These are phyloP conservation scores for Hypercompe scribonia DNA, from an alignment of 2,888 invertebrate genomes.

Conservation along the genomic window DNA sequence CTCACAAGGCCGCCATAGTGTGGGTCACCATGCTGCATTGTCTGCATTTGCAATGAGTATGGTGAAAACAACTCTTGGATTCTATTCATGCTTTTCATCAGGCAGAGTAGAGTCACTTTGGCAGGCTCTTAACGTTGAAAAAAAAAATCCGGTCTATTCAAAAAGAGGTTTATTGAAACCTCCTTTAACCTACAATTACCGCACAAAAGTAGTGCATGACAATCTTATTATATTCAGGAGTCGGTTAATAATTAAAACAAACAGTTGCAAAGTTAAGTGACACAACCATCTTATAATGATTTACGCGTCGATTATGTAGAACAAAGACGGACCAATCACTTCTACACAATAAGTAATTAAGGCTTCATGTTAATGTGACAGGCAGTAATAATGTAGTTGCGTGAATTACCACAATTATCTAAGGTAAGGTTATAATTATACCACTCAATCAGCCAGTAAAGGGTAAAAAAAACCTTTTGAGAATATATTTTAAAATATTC, in stretches of 20 bases:
- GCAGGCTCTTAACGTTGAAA: too few relatives aligned
- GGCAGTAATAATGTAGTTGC: neutral
- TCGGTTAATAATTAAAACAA: neutral
- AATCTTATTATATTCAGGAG: neutral
- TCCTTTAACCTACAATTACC: too few relatives aligned
- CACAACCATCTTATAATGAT: neutral
- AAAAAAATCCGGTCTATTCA: too few relatives aligned
- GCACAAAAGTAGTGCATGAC: neutral
- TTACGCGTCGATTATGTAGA: neutral
- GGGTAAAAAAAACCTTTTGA: neutral
- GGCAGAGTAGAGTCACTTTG: too few relatives aligned
- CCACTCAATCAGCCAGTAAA: neutral
- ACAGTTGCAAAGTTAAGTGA: neutral
- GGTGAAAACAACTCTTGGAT: too few relatives aligned
- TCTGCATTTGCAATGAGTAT: too few relatives aligned
- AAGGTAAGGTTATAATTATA: neutral
- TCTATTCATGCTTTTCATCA: too few relatives aligned
- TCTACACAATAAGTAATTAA: constrained; percentile 3
- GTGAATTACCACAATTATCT: neutral
- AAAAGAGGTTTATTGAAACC: too few relatives aligned
- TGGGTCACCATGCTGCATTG: too few relatives aligned
- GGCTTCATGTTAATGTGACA: constrained; percentile 2
- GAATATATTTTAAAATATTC: neutral
- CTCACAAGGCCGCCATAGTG: too few relatives aligned
- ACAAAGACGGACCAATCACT: constrained; percentile 1